These are phyloP conservation scores for Raja brachyura DNA, from an alignment of 2,113 vertebrate genomes.

Conservation along the genomic window DNA sequence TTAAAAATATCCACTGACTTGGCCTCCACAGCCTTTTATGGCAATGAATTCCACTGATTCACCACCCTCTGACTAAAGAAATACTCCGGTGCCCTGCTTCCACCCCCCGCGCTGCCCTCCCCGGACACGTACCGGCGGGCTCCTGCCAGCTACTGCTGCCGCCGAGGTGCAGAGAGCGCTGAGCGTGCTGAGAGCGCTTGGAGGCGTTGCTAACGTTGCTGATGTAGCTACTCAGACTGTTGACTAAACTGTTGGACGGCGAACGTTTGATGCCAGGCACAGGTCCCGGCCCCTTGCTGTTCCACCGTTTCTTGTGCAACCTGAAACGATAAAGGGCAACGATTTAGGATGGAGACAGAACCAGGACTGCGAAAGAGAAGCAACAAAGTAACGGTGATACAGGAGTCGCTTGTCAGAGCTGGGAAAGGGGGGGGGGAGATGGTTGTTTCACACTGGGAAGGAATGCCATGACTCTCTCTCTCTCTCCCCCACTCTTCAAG, in stretches of 20 bases:
- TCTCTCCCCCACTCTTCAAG: no score
- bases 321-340: neutral
- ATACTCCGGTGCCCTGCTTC: no score
- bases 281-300: neutral
- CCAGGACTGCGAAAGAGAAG: neutral
- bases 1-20: no score
- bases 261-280: neutral
- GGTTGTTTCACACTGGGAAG: no score
- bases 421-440: no score
- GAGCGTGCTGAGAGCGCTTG: neutral
- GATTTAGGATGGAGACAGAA: neutral
- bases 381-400: no score
- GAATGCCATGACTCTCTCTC: no score
- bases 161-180: neutral
- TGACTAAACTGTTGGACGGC: neutral
- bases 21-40: no score
- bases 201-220: neutral
- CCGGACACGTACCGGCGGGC: neutral
- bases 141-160: neutral
- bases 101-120: no score
- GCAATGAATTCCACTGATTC: no score
- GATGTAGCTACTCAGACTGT: neutral
- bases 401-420: no score
- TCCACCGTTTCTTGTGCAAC: neutral
- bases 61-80: no score